Percentiles rank a stretch among this genome's conserved stretches.
Evolutionary conservation across 2,113 vertebrate genomes (phyloP).

Genomic region (Charina bottae): DNA sequence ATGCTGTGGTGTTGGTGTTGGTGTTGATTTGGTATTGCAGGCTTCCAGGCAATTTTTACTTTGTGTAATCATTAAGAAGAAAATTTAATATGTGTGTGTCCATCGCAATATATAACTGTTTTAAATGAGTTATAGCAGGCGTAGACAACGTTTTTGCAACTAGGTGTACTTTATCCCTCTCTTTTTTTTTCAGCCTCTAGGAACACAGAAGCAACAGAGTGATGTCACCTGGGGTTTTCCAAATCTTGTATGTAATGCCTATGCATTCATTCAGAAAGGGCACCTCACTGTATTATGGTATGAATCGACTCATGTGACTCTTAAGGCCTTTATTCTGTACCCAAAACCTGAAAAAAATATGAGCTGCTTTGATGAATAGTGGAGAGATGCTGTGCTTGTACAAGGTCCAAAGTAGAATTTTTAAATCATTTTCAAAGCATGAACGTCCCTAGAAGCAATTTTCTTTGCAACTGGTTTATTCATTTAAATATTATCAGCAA

Average conservation of each 20-base stretch:
- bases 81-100: not conserved
- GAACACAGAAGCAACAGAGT: not conserved
- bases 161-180: not conserved
- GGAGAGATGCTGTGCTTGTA: not conserved
- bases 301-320: not conserved
- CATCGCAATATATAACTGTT: not conserved
- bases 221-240: not conserved
- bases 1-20: not conserved
- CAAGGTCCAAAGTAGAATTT: not conserved
- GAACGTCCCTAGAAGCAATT: not conserved
- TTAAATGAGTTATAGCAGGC: not conserved
- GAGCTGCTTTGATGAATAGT: not conserved
- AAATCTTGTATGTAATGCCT: not conserved
- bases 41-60: not conserved
- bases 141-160: not conserved
- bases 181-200: not conserved
- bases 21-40: not conserved
- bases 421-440: not conserved
- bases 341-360: not conserved
- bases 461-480: not conserved
- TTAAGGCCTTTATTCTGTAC: not conserved
- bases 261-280: not conserved
- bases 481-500: not conserved
- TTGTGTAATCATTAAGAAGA: not conserved
- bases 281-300: not conserved